Conservation (phyloP, 1,140 invertebrate species). For the Cardiocondyla obscurior region DNA sequence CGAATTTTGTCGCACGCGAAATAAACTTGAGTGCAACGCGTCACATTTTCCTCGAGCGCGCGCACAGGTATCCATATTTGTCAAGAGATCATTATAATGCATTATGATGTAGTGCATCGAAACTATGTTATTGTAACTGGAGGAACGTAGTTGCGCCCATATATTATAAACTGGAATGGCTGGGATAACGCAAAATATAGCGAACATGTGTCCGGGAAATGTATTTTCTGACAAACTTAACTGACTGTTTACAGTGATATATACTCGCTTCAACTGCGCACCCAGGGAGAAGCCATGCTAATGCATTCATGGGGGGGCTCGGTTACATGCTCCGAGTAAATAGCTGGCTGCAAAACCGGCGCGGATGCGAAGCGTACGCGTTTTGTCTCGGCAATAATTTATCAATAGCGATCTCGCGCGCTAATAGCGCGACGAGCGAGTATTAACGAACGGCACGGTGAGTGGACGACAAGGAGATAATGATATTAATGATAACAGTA, state of each 20-base stretch:
- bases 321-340: background rate
- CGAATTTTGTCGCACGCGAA: background rate
- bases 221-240: slow-evolving; percentile 58
- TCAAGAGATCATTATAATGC: slow-evolving; percentile 53
- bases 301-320: slow-evolving; percentile 13
- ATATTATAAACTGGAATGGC: slow-evolving; percentile 47
- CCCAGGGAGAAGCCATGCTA: slow-evolving; percentile 13
- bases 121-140: slow-evolving; percentile 46
- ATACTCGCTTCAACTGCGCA: slow-evolving; percentile 33
- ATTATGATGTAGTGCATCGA: slow-evolving; percentile 50
- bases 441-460: background rate
- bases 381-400: slow-evolving; percentile 40
- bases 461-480: too few species aligned
- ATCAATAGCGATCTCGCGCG: slow-evolving; percentile 16
- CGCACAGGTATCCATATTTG: slow-evolving; percentile 8
- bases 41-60: background rate
- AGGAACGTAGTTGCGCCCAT: slow-evolving; percentile 38
- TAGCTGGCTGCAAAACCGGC: background rate
- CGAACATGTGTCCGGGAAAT: slow-evolving; percentile 24
- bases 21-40: slow-evolving; percentile 1
- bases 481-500: background rate
- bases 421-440: background rate
- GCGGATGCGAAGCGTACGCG: background rate
- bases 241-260: slow-evolving; percentile 53
- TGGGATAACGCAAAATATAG: slow-evolving; percentile 46